Base-by-base conservation (phyloP, 2,888 invertebrate genomes). In the Coecobrya sp. region DNA sequence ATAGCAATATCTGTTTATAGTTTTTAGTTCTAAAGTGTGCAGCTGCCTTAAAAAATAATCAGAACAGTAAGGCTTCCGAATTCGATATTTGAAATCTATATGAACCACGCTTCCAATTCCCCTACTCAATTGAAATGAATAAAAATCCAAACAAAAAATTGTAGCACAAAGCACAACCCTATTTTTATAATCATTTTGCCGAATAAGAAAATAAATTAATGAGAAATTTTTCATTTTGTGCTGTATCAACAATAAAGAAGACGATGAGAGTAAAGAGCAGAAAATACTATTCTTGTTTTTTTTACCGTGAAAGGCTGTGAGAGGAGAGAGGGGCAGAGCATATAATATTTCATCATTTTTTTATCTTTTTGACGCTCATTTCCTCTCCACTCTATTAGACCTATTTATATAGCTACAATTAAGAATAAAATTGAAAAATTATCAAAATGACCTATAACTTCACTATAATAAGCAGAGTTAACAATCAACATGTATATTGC, bases 81-180 rank as follows among this genome's bases (percentile, higher is more conserved):
- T 79, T 79, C 79, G 79, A 79, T 79, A 79, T 79, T 79, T 79
- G 52, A 19, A 79, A n/a, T n/a, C n/a, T 79, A 13, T 55, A 79
- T 52, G 49, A 76, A 76, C 76, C 8, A n/a, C 25, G 16, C 25
- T 79, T 79, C 52, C 52, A 19, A 19, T 42, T 70, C 42, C 42
- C 49, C 49, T 22, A 49, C 8, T n/a, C n/a, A 70, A 19, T 49
- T 19, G 49, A 49, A 76, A 11, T 76, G 30, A 49, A 49, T n/a
- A n/a, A n/a, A n/a, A n/a, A n/a, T n/a, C n/a, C n/a, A 49, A 1
- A 16, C 4, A 27, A 52, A 27, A 55, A 52, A 52, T 27, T 79
- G 16, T 49, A 52, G 27, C 70, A 36, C 7, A 19, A 70, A 70
- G 70, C 52, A 52, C 79, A 79, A 79, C 79, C 79, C 49, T 30